A percentile compares a stretch with the other conserved stretches of the same genome.
Conservation (phyloP, 2,797 vertebrate species). For the Sebastes iracundus region DNA sequence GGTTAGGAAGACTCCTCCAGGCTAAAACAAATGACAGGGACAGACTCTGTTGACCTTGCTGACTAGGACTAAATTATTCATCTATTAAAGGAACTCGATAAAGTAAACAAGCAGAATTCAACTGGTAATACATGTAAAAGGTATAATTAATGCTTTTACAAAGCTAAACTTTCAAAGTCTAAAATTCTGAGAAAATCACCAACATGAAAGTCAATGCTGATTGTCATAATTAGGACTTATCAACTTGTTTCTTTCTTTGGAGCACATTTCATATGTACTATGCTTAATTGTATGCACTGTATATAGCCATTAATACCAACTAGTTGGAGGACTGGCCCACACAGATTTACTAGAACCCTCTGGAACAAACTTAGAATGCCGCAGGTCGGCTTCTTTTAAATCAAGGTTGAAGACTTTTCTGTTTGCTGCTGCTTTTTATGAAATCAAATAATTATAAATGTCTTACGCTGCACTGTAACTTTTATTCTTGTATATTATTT, state of each 20-base stretch:
- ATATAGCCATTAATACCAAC: not conserved
- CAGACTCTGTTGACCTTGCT: conserved; percentile 25
- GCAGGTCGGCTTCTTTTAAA: not conserved
- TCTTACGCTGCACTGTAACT: too few relatives aligned
- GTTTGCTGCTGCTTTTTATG: too few relatives aligned
- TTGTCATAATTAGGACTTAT: not conserved
- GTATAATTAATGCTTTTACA: not conserved
- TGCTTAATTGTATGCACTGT: not conserved
- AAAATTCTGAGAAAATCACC: not conserved
- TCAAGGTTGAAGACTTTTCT: not conserved
- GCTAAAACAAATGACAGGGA: conserved; percentile 62
- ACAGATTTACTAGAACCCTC: not conserved
- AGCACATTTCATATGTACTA: not conserved
- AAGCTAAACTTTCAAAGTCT: not conserved
- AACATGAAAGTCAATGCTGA: not conserved
- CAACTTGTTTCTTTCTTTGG: not conserved
- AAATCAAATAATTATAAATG: too few relatives aligned
- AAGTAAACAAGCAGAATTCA: not conserved
- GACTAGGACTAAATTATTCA: not conserved
- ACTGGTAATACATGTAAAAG: not conserved
- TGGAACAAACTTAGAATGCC: not conserved
- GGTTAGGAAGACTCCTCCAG: conserved; percentile 66
- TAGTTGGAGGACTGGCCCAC: not conserved
- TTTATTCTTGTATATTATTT: too few relatives aligned
- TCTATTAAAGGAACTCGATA: conserved; percentile 7